These are phyloP conservation scores for Graphium colonna DNA, from an alignment of 2,888 invertebrate species.

Conservation along the genomic window DNA sequence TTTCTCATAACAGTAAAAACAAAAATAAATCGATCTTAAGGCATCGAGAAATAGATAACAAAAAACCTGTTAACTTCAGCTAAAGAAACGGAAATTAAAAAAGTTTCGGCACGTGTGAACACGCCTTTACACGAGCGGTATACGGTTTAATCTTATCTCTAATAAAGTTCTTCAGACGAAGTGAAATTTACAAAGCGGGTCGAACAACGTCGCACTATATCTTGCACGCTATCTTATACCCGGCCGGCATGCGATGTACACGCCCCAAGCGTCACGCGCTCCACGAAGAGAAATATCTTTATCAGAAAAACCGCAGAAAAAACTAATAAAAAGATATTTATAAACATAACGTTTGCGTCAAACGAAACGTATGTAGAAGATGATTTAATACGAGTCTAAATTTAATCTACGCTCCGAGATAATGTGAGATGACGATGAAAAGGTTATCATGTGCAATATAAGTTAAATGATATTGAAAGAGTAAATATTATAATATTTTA, in stretches of 20 bases:
- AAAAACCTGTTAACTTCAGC: too few species aligned
- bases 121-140: not conserved
- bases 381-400: too few species aligned
- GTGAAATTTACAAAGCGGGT: slow-evolving; percentile 18
- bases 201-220: slow-evolving; percentile 12
- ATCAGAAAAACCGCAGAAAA: slow-evolving; percentile 28
- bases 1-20: too few species aligned
- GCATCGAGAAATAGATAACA: too few species aligned
- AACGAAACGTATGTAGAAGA: too few species aligned
- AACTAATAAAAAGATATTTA: slow-evolving; percentile 6
- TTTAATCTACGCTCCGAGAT: slow-evolving; percentile 6
- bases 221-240: slow-evolving; percentile 15
- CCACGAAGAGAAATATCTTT: slow-evolving; percentile 34
- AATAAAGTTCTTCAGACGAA: slow-evolving; percentile 19
- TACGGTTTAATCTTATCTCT: slow-evolving; percentile 15
- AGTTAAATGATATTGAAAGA: too few species aligned
- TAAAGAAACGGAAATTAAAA: too few species aligned
- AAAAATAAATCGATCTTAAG: too few species aligned
- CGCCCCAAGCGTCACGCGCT: slow-evolving; percentile 29
- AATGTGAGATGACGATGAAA: not conserved
- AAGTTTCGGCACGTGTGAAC: not conserved
- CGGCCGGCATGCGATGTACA: slow-evolving; percentile 33
- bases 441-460: too few species aligned
- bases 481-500: too few species aligned
- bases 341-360: not conserved